Evolutionary conservation across 1,140 invertebrate genomes (phyloP).

Genomic region (Heliconius nattereri): DNA sequence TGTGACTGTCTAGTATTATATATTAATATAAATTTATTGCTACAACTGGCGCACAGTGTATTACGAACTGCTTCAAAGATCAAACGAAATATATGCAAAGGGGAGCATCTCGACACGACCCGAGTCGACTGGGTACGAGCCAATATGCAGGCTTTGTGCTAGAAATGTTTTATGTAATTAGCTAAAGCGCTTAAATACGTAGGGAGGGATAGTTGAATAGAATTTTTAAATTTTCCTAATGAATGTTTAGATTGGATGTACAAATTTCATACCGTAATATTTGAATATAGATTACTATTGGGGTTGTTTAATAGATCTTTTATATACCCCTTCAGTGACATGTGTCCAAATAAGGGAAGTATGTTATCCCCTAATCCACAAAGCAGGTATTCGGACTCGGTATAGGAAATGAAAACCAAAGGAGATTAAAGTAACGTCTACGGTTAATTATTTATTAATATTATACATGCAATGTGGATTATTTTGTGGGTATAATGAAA

Average conservation of each 20-base stretch:
- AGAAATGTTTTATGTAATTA: slow-evolving; percentile 73
- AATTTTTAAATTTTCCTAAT: slow-evolving; percentile 72
- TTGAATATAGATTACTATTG: slow-evolving; percentile 71
- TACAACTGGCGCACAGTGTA: slow-evolving; percentile 27
- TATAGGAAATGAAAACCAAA: neutral
- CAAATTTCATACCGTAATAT: slow-evolving; percentile 66
- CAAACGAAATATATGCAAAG: slow-evolving; percentile 71
- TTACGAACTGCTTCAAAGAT: slow-evolving; percentile 57
- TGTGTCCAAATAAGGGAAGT: slow-evolving; percentile 67
- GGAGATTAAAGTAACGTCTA: neutral
- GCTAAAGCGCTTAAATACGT: slow-evolving; percentile 67
- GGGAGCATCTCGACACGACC: slow-evolving; percentile 55
- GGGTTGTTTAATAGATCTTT: slow-evolving; percentile 54
- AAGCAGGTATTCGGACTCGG: neutral
- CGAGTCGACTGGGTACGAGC: slow-evolving; percentile 47
- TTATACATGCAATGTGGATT: too few species aligned
- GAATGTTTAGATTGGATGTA: slow-evolving; percentile 77
- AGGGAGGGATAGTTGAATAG: slow-evolving; percentile 55
- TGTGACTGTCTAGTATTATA: neutral
- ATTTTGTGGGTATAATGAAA: too few species aligned
- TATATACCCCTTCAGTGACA: slow-evolving; percentile 56
- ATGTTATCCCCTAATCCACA: slow-evolving; percentile 29
- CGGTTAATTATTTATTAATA: neutral
- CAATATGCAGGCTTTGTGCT: slow-evolving; percentile 47
- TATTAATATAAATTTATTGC: slow-evolving; percentile 35